Percentiles rank a stretch among this genome's conserved stretches.
Evolutionary conservation across 2,113 vertebrate species (phyloP).

Genomic region (Trichechus manatus): DNA sequence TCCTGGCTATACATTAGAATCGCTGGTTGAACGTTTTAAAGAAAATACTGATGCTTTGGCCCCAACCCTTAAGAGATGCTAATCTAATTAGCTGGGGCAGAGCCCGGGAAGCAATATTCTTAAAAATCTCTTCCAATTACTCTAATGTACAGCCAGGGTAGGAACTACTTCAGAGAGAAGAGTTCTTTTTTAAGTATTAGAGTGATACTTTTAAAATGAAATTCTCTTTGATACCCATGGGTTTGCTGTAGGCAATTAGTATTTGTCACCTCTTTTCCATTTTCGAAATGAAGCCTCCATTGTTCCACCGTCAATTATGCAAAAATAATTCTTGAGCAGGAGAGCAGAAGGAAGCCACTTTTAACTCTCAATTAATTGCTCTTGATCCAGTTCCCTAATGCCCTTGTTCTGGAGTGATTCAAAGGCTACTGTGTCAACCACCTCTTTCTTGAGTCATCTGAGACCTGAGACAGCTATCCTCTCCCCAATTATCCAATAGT

Average conservation of each 20-base stretch:
- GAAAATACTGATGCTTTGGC: background rate
- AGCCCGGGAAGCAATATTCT: background rate
- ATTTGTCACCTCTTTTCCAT: background rate
- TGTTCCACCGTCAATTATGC: background rate
- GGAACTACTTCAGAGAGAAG: background rate
- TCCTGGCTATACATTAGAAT: background rate
- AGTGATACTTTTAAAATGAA: slow-evolving; percentile 27
- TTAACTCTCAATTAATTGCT: slow-evolving; percentile 18
- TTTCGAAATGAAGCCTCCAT: background rate
- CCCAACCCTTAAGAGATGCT: background rate
- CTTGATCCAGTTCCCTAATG: background rate
- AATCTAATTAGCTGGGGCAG: background rate
- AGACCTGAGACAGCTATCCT: background rate
- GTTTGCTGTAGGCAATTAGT: background rate
- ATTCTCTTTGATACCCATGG: background rate
- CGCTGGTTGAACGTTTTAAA: background rate
- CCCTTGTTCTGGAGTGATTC: background rate
- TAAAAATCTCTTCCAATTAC: slow-evolving; percentile 28
- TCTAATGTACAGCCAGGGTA: background rate
- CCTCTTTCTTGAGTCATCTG: background rate
- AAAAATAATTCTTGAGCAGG: slow-evolving; percentile 37
- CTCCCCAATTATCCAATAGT: background rate
- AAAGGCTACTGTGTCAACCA: background rate
- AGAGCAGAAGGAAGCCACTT: slow-evolving; percentile 26
- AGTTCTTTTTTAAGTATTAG: slow-evolving; percentile 21